Percentiles rank a stretch among this genome's conserved stretches.
phyloP scores from a whole-genome alignment of 2,888 invertebrate genomes.

The Chouioia cunea region DNA sequence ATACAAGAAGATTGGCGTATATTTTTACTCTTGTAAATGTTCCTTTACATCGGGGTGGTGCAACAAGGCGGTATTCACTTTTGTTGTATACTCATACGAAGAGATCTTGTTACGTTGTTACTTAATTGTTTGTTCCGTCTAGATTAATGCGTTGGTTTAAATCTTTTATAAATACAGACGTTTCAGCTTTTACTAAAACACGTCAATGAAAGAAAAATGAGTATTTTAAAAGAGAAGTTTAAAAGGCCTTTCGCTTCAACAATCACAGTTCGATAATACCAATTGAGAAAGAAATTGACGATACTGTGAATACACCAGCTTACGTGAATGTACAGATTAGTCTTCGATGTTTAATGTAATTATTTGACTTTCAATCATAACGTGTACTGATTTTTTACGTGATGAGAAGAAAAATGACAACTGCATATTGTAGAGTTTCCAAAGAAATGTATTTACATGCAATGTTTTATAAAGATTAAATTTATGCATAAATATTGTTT shows the following conservation, averaged over 20 bases:
- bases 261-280: slow-evolving; percentile 25
- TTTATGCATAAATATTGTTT: slow-evolving; percentile 52
- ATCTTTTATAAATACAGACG: slow-evolving; percentile 2
- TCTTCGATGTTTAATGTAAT: slow-evolving; percentile 40
- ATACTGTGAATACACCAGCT: slow-evolving; percentile 35
- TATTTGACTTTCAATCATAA: slow-evolving; percentile 28
- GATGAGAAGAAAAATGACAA: slow-evolving; percentile 20
- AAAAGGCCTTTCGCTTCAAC: slow-evolving; percentile 21
- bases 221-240: background rate
- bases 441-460: slow-evolving; percentile 47
- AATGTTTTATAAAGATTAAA: slow-evolving; percentile 43
- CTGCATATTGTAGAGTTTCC: slow-evolving; percentile 24
- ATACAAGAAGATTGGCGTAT: slow-evolving; percentile 9
- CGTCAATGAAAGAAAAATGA: slow-evolving; percentile 4
- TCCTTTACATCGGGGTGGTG: slow-evolving; percentile 24
- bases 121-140: background rate
- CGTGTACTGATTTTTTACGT: slow-evolving; percentile 40
- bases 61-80: slow-evolving; percentile 21
- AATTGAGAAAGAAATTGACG: slow-evolving; percentile 33
- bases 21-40: slow-evolving; percentile 11
- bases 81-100: slow-evolving; percentile 27
- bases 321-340: slow-evolving; percentile 27
- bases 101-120: slow-evolving; percentile 4
- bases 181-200: slow-evolving; percentile 18
- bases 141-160: background rate